Evolutionary conservation across 2,888 invertebrate genomes (phyloP).

Genomic region (Acanthosepion esculentum): DNA sequence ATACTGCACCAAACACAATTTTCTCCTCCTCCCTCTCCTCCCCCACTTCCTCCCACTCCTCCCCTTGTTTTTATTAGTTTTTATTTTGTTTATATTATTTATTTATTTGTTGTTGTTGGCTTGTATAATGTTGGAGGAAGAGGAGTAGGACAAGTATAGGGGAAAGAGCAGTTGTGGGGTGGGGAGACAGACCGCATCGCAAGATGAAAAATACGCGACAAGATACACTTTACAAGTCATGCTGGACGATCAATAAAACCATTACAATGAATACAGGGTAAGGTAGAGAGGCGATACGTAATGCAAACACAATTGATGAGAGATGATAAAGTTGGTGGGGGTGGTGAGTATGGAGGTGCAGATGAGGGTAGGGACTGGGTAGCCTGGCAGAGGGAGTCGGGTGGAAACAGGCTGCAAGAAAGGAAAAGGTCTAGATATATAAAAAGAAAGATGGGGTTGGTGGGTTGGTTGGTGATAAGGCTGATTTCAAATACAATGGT

Average conservation of each 20-base stretch:
- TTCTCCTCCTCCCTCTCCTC: neutral
- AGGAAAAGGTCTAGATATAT: neutral
- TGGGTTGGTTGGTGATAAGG: neutral
- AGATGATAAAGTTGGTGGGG: neutral
- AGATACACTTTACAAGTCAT: conserved; percentile 33
- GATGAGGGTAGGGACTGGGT: neutral
- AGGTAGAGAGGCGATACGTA: neutral
- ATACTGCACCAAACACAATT: conserved; percentile 9
- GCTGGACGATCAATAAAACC: conserved; percentile 13
- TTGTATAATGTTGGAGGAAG: neutral
- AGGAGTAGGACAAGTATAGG: neutral
- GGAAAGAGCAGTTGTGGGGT: neutral
- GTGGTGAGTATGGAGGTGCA: neutral
- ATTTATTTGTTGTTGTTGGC: neutral
- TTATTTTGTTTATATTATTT: neutral
- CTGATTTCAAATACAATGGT: neutral
- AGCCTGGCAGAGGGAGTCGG: neutral
- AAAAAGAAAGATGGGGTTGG: neutral
- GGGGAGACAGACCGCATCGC: conserved; percentile 33
- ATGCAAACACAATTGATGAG: conserved; percentile 1
- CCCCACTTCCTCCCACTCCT: neutral
- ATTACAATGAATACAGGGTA: neutral
- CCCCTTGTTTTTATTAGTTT: neutral
- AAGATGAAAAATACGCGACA: conserved; percentile 33
- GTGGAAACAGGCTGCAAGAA: neutral